Conservation (phyloP, 2,113 vertebrate species). For the Alethe diademata region DNA sequence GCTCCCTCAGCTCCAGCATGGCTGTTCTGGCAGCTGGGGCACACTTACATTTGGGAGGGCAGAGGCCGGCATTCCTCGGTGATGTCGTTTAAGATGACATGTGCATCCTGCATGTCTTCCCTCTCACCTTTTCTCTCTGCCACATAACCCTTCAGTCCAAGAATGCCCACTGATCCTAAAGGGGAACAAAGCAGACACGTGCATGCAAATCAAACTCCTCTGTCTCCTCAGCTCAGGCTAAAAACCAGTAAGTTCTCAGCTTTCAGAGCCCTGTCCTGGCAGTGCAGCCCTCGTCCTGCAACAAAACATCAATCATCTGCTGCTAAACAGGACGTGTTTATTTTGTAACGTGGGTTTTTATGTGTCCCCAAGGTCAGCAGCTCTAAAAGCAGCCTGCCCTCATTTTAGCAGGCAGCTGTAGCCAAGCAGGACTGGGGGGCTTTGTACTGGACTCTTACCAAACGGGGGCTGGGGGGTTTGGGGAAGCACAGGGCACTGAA, state of each 20-base stretch:
- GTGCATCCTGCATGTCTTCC: slow-evolving; percentile 97
- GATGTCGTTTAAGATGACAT: slow-evolving; percentile 87
- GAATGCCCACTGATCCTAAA: slow-evolving; percentile 72
- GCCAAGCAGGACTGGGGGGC: background rate
- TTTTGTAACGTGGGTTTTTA: background rate
- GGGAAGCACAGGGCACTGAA: background rate
- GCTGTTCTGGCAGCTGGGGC: background rate
- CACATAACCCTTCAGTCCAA: slow-evolving; percentile 84
- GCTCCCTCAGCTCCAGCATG: background rate
- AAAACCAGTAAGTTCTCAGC: background rate
- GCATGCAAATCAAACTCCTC: slow-evolving; percentile 33
- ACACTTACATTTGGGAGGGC: slow-evolving; percentile 84
- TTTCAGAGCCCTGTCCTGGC: background rate
- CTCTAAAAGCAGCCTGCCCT: background rate
- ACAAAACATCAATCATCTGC: background rate
- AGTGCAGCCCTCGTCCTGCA: background rate
- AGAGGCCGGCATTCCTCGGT: slow-evolving; percentile 70
- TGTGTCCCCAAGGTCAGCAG: background rate
- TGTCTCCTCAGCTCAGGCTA: background rate
- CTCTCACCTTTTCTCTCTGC: slow-evolving; percentile 90
- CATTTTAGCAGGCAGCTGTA: background rate
- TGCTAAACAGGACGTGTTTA: background rate
- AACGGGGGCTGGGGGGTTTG: background rate
- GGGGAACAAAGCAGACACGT: slow-evolving; percentile 8
- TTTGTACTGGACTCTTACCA: fast-evolving